Evolutionary conservation across 2,888 invertebrate species (phyloP), one percentile per base, ranked within the genome.

Genomic region (Scaptomyza polygonia): DNA sequence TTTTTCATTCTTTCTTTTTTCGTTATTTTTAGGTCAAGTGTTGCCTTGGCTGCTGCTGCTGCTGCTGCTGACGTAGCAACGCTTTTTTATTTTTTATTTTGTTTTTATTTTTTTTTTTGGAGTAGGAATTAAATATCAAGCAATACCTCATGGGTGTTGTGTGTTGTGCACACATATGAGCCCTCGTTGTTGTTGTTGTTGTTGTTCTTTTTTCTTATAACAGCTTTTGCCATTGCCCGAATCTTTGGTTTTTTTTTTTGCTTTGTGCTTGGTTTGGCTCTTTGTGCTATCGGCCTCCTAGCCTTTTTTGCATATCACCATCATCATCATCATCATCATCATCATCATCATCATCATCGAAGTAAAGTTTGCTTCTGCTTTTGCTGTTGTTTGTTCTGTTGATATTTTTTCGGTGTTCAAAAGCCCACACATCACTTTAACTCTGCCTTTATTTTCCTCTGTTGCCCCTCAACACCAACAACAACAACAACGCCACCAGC

Each of bases 391-490:
- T 81, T 48, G 86, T 72, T 86, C 74, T 72, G 59, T 71, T 82
- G 83, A 80, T 86, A 80, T 83, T 62, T 72, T 70, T 61, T n/a
- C n/a, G 81, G 70, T 83, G 81, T 71, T 86, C 78, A 68, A 82
- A 77, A 82, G 86, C 82, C 82, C 82, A 80, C 82, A 82, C 86
- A 82, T 84, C 82, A 82, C 86, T 86, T 86, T 83, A 77, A 53
- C 80, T 30, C 29, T 16, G 25, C 32, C 14, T 14, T 55, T 27
- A 42, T 45, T 8, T n/a, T 5, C 9, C 32, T n/a, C 7, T 27
- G 12, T 18, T 0, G 14, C 18, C n/a, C 2, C 21, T 11, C n/a
- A n/a, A n/a, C n/a, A n/a, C n/a, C n/a, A n/a, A n/a, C n/a, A n/a
- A n/a, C n/a, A n/a, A n/a, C n/a, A n/a, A n/a, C n/a, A n/a, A n/a